Base-by-base conservation (phyloP, 1,140 invertebrate species). In the Helicorthomorpha holstii region DNA sequence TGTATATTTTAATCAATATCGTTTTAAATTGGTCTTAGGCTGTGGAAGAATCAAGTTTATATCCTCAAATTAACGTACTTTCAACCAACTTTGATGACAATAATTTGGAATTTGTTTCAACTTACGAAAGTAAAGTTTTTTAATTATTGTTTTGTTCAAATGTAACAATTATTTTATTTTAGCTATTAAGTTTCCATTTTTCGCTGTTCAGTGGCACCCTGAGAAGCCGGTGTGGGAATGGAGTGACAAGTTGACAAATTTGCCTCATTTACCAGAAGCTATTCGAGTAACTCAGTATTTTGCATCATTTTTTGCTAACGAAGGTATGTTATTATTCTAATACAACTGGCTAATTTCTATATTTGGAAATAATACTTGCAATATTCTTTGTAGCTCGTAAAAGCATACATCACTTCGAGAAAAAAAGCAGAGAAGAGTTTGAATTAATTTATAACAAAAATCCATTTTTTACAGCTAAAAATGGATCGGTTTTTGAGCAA, bases 151-250 rank as follows among this genome's bases (percentile, higher is more conserved):
- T 41, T 12, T 41, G 38, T 41, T 19, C 38, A 41, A 41, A 41
- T 41, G 19, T 48, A n/a, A n/a, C n/a, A n/a, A n/a, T n/a, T n/a
- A n/a, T n/a, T n/a, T n/a, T n/a, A n/a, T 51, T 61, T 25, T 49
- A 66, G 65, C 59, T n/a, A 56, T 51, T 38, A 55, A 61, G 2
- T 72, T 69, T 52, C 90, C 90, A 19, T 81, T 92, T 63, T 92
- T 85, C 65, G 88, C 80, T 1, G 68, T 85, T 0, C 86, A 92
- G 63, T 94, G 85, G 64, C 90, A 95, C 68, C 90, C 89, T 1
- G 90, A 95, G 66, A 94, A 93, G 62, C n/a, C 80, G 60, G 61
- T 75, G 1, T 94, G 80, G 58, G 86, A 92, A 66, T 93, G 86
- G 76, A 70, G 74, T 1, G 56, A 57, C 0, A 72, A 68, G 23